These are phyloP conservation scores for Lepidothrix coronata DNA, from an alignment of 2,113 vertebrate genomes.

Conservation along the genomic window DNA sequence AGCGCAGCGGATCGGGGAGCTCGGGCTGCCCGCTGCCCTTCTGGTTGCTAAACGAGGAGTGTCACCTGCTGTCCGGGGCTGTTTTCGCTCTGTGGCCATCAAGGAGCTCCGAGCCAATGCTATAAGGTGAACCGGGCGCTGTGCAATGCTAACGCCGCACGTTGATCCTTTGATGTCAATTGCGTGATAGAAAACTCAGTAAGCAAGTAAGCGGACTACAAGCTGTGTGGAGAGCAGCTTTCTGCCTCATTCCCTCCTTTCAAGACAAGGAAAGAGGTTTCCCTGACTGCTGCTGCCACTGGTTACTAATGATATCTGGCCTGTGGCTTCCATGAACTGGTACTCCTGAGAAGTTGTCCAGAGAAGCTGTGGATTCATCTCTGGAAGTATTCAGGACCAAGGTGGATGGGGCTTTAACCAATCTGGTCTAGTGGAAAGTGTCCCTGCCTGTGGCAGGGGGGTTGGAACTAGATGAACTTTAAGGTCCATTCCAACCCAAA, in stretches of 20 bases:
- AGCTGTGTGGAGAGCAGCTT: rapidly evolving
- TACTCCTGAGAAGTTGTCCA: not conserved
- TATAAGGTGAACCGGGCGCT: rapidly evolving
- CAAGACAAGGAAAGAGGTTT: not conserved
- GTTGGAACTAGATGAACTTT: not conserved
- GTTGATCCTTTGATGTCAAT: rapidly evolving
- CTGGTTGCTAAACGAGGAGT: rapidly evolving
- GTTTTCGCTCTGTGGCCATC: rapidly evolving
- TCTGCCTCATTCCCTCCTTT: not conserved
- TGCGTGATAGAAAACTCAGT: rapidly evolving
- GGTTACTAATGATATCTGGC: not conserved
- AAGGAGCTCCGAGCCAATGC: rapidly evolving
- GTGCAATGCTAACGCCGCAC: rapidly evolving
- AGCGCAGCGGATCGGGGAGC: not conserved
- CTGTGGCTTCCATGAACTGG: rapidly evolving
- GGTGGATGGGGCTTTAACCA: rapidly evolving
- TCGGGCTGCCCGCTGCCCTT: not conserved
- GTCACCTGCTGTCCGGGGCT: not conserved
- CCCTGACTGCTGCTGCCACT: not conserved
- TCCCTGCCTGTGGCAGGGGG: not conserved
- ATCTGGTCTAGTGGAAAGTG: not conserved
- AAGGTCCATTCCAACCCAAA: not conserved
- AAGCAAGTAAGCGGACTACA: rapidly evolving
- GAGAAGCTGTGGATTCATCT: not conserved
- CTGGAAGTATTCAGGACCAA: not conserved